A percentile compares a stretch with the other conserved stretches of the same genome.
These are phyloP conservation scores for Liposcelis brunnea DNA, from an alignment of 2,888 invertebrate species.

Conservation along the genomic window DNA sequence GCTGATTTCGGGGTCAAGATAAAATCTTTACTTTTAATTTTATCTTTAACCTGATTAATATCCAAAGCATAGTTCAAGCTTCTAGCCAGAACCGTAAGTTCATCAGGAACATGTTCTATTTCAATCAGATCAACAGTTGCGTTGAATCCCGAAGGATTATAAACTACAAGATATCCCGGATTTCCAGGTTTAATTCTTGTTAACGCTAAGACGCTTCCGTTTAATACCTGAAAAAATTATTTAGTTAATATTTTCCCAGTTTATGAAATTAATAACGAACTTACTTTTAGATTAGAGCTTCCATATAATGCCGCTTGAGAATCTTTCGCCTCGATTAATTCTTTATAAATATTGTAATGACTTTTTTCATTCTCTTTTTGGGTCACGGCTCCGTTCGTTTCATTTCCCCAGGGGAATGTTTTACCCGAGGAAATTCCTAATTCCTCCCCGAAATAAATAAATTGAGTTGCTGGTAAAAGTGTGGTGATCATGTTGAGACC, in stretches of 20 bases:
- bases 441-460: slow-evolving; percentile 38
- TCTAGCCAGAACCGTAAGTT: slow-evolving; percentile 39
- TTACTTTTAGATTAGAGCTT: slow-evolving; percentile 38
- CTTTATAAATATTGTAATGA: slow-evolving; percentile 22
- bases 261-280: slow-evolving; percentile 11
- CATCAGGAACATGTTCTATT: slow-evolving; percentile 33
- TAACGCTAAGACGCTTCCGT: background rate
- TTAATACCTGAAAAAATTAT: slow-evolving; percentile 12
- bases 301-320: slow-evolving; percentile 51
- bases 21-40: too few species aligned
- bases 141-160: slow-evolving; percentile 39
- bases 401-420: background rate
- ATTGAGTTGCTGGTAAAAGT: slow-evolving; percentile 51
- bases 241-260: slow-evolving; percentile 5
- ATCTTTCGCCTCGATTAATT: slow-evolving; percentile 27
- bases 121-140: slow-evolving; percentile 37
- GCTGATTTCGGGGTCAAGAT: background rate
- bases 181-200: slow-evolving; percentile 52
- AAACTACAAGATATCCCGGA: slow-evolving; percentile 55
- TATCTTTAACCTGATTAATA: slow-evolving; percentile 24
- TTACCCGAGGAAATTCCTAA: slow-evolving; percentile 26
- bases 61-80: slow-evolving; percentile 24
- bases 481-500: slow-evolving; percentile 45
- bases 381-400: slow-evolving; percentile 18
- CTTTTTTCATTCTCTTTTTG: slow-evolving; percentile 18